These are phyloP conservation scores for Crotalus horridus DNA, from an alignment of 2,113 vertebrate genomes.

Conservation along the genomic window DNA sequence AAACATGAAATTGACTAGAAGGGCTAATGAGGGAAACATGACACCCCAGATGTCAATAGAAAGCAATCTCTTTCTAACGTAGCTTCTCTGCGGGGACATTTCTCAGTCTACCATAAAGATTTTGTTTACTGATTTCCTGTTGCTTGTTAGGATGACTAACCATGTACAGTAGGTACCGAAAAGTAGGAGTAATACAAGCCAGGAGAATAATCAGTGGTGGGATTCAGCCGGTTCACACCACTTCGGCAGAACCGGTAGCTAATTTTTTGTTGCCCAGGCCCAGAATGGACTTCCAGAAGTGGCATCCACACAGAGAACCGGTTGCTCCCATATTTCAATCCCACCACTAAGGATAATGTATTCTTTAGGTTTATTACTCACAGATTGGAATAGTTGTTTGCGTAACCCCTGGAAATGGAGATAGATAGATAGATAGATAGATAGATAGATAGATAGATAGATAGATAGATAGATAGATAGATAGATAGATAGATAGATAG, in stretches of 20 bases:
- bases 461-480: no score
- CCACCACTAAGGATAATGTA: no score
- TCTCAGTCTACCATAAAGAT: slow-evolving; percentile 13
- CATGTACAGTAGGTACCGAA: slow-evolving; percentile 16
- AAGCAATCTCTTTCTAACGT: slow-evolving; percentile 38
- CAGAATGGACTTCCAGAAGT: no score
- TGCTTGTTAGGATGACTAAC: slow-evolving; percentile 27
- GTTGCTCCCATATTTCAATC: no score
- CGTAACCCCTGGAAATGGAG: not conserved
- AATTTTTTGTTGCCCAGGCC: no score
- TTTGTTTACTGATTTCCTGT: slow-evolving; percentile 32
- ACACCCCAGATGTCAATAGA: slow-evolving; percentile 29
- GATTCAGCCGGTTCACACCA: no score
- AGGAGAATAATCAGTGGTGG: not conserved
- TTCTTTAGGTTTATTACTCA: slow-evolving; percentile 14
- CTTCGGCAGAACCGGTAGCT: no score
- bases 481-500: no score
- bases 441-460: no score
- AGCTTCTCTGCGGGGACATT: slow-evolving; percentile 32
- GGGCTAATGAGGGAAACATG: slow-evolving; percentile 42
- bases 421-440: no score
- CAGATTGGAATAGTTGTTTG: not conserved
- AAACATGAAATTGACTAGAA: slow-evolving; percentile 50
- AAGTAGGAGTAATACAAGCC: not conserved
- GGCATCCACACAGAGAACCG: no score